Base-by-base conservation (phyloP, 2,888 invertebrate genomes). In the Aspidapion aeneum region DNA sequence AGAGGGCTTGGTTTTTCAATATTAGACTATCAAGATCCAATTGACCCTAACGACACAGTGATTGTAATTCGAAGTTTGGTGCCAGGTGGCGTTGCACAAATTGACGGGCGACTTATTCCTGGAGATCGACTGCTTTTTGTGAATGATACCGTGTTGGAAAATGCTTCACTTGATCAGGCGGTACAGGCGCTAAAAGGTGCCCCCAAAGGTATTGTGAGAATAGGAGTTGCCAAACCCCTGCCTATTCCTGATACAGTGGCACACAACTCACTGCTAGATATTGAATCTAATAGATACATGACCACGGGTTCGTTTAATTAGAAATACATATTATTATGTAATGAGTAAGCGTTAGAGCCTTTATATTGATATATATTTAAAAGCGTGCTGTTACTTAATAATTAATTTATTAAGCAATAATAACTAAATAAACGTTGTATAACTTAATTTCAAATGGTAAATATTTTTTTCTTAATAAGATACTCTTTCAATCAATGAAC, bases 1-100 rank as follows among this genome's bases (percentile, higher is more conserved):
- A 88, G 96, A 65, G 99, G 99, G 16, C 87, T 99, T 64, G 99
- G 99, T 66, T 99, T 99, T 84, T 98, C 98, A 68, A 97, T 99
- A 79, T 86, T 99, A 71, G 99, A 96, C 82, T 92, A 92, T 79
- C 89, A 90, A 82, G 98, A 99, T 84, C 98, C 98, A 35, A 86
- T 96, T 80, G 96, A 98, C 81, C 94, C 96, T 55, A 89, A 93
- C 74, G 96, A 98, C 81, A 97, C 97, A 66, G 91, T 99, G 75
- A 98, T 99, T 77, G 98, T 99, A 72, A 97, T 99, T 78, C 89
- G 98, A 71, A 97, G 97, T 71, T 85, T 99, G 73, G 99, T 99
- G 65, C 99, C 98, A 20, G 98, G 98, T 58, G 99, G 99, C 18
- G 97, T 98, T 58, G 99, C 99, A 55, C 96, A 97, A 79, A 85